Evolutionary conservation across 2,797 vertebrate species (phyloP).

Genomic region (Loris lydekkerianus): DNA sequence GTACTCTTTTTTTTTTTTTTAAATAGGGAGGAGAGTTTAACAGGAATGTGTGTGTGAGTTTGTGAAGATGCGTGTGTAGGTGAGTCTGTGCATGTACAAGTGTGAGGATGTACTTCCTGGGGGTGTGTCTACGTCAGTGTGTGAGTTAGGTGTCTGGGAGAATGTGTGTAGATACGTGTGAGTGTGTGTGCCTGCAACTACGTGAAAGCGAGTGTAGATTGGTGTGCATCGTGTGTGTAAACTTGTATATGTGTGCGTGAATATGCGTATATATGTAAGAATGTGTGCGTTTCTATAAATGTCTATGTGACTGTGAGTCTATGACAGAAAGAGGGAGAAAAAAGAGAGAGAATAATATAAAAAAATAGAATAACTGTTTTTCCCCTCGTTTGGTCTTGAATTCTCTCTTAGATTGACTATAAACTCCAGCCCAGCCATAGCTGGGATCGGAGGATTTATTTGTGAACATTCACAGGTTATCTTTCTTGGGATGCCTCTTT

Average conservation of each 20-base stretch:
- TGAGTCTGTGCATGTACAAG: background rate
- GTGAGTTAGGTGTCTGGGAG: background rate
- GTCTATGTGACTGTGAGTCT: background rate
- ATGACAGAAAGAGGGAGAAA: background rate
- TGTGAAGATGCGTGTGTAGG: background rate
- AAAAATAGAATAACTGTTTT: background rate
- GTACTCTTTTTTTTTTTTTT: background rate
- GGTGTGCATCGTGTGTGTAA: too few species aligned
- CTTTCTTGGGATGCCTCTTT: background rate
- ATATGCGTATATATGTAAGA: background rate
- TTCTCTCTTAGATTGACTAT: background rate
- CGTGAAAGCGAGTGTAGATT: background rate
- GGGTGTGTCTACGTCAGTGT: background rate
- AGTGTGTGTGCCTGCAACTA: background rate
- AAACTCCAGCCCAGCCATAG: background rate
- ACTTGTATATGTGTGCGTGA: background rate
- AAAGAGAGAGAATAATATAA: background rate
- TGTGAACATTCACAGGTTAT: too few species aligned
- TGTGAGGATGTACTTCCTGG: background rate
- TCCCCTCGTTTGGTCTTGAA: background rate
- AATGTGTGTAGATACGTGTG: too few species aligned
- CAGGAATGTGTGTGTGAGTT: background rate
- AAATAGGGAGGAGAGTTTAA: background rate
- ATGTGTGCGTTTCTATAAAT: background rate
- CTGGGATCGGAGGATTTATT: background rate